Percentiles rank a stretch among this genome's conserved stretches.
Evolutionary conservation across 2,888 invertebrate species (phyloP).

Genomic region (Rhaphigaster nebulosa): DNA sequence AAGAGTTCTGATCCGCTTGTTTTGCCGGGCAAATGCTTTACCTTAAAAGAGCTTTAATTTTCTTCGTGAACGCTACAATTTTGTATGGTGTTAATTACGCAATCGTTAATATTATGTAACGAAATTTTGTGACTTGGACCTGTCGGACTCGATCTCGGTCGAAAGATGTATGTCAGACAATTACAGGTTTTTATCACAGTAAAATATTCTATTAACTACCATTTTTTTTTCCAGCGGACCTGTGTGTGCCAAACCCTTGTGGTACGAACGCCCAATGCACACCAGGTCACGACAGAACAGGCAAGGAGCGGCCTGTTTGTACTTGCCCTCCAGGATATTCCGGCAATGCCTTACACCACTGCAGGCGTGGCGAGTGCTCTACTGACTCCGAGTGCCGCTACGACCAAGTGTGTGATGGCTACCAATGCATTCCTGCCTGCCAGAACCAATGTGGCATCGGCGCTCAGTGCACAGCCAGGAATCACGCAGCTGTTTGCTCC

Average conservation of each 20-base stretch:
- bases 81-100: too few species aligned
- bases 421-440: slow-evolving; percentile 76
- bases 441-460: slow-evolving; percentile 83
- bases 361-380: slow-evolving; percentile 84
- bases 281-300: slow-evolving; percentile 86
- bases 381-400: slow-evolving; percentile 79
- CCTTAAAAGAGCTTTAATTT: too few species aligned
- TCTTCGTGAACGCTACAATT: too few species aligned
- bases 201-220: too few species aligned
- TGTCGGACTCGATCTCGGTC: too few species aligned
- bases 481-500: slow-evolving; percentile 86
- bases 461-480: slow-evolving; percentile 81
- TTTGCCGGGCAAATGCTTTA: too few species aligned
- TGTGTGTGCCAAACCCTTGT: slow-evolving; percentile 90
- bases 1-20: too few species aligned
- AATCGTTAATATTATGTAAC: too few species aligned
- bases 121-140: too few species aligned
- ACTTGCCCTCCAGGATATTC: slow-evolving; percentile 79
- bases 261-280: slow-evolving; percentile 83
- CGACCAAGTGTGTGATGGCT: slow-evolving; percentile 65
- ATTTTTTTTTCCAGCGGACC: slow-evolving; percentile 76
- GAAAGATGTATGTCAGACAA: too few species aligned
- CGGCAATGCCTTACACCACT: slow-evolving; percentile 82
- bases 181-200: too few species aligned
- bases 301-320: slow-evolving; percentile 87